Conservation (phyloP, 2,888 invertebrate species). For the Smittia sp. region DNA sequence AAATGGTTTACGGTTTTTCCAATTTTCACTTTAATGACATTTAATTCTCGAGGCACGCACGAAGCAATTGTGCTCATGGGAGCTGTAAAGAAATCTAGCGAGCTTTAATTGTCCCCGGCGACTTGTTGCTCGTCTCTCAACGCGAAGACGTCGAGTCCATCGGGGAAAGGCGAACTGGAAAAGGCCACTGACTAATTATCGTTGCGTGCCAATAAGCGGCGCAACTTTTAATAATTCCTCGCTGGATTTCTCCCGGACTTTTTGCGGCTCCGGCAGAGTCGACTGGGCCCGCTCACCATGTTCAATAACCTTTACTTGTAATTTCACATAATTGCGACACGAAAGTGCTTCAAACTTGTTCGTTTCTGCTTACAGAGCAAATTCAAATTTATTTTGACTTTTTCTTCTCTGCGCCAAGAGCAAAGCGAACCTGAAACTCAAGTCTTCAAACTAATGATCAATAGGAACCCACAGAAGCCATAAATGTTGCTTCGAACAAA, state of each 20-base stretch:
- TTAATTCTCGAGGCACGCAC: conserved; percentile 40
- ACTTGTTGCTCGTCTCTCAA: conserved; percentile 27
- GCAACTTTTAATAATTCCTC: conserved; percentile 9
- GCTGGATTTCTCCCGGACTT: conserved; percentile 14
- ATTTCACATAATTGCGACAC: conserved; percentile 30
- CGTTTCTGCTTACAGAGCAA: no score
- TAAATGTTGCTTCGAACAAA: no score
- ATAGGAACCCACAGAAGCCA: no score
- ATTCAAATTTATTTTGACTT: no score
- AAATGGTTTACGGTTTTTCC: conserved; percentile 10
- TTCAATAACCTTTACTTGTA: conserved; percentile 36
- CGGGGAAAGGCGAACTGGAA: no score
- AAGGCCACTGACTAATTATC: conserved; percentile 39
- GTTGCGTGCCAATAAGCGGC: conserved; percentile 36
- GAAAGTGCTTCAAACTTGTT: neutral
- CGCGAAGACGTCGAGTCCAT: neutral
- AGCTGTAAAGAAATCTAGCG: conserved; percentile 19
- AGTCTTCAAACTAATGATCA: no score
- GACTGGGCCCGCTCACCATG: conserved; percentile 24
- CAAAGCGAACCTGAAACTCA: no score
- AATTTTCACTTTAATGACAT: conserved; percentile 41
- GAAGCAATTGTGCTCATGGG: conserved; percentile 13
- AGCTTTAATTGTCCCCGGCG: conserved; percentile 5
- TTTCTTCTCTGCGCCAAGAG: no score
- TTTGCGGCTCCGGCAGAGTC: neutral